Conservation (phyloP, 2,888 invertebrate species). For the Meiosimyza decipiens region DNA sequence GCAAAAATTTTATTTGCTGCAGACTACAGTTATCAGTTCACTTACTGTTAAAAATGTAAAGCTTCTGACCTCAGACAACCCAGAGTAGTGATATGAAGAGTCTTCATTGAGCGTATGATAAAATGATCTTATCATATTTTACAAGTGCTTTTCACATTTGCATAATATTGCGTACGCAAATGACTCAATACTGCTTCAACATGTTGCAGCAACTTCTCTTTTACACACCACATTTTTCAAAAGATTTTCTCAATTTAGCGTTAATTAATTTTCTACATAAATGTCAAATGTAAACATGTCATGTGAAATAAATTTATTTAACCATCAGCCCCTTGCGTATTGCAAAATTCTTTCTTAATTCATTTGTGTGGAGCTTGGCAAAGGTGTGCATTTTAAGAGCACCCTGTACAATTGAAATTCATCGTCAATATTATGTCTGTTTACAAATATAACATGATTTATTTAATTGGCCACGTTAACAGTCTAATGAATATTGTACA, state of each 20-base stretch:
- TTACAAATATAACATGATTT: conserved; percentile 23
- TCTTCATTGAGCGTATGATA: no score
- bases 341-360: conserved; percentile 4
- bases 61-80: no score
- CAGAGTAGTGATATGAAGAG: no score
- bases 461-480: conserved; percentile 17
- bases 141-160: neutral
- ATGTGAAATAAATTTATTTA: conserved; percentile 37
- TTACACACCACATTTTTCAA: neutral
- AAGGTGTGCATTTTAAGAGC: neutral
- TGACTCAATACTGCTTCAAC: conserved; percentile 30
- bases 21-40: no score
- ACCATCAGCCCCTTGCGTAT: neutral
- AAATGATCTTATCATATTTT: no score
- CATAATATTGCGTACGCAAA: neutral
- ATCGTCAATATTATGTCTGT: neutral
- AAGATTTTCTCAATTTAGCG: conserved; percentile 7
- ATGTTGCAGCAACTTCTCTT: conserved; percentile 42
- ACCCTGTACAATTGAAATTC: conserved; percentile 17
- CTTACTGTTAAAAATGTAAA: no score
- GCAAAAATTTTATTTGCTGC: no score
- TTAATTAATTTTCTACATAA: conserved; percentile 34
- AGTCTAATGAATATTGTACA: neutral
- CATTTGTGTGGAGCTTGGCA: neutral
- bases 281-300: conserved; percentile 42